These are phyloP conservation scores for Aphidius colemani DNA, from an alignment of 2,888 invertebrate species.

Conservation along the genomic window DNA sequence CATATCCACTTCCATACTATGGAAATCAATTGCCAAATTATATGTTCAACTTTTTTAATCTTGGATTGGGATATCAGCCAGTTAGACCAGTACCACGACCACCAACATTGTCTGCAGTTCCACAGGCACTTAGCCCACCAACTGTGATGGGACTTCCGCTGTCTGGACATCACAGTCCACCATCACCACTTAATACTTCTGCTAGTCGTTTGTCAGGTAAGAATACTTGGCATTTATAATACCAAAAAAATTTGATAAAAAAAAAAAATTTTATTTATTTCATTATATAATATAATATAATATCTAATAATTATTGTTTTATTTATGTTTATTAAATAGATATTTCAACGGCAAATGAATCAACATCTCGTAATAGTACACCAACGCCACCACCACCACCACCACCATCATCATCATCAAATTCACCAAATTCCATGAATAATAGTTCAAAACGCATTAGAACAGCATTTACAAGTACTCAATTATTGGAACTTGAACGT, in stretches of 20 bases:
- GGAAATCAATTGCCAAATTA: slow-evolving; percentile 60
- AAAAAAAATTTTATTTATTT: background rate
- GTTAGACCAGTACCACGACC: slow-evolving; percentile 53
- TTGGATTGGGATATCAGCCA: slow-evolving; percentile 53
- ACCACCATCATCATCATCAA: slow-evolving; percentile 64
- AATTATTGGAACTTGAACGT: slow-evolving; percentile 77
- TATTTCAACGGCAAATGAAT: slow-evolving; percentile 57
- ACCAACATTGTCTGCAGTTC: slow-evolving; percentile 41
- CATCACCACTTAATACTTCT: slow-evolving; percentile 46
- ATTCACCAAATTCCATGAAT: slow-evolving; percentile 51
- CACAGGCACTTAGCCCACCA: slow-evolving; percentile 44
- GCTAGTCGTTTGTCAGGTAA: slow-evolving; percentile 48
- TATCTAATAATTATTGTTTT: background rate
- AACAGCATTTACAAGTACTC: slow-evolving; percentile 89
- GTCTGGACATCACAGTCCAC: slow-evolving; percentile 45
- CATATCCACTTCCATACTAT: slow-evolving; percentile 55
- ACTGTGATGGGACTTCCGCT: slow-evolving; percentile 38
- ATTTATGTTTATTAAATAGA: slow-evolving; percentile 41
- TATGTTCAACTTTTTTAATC: slow-evolving; percentile 58
- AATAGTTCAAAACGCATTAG: slow-evolving; percentile 84
- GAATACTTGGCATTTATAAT: too few relatives aligned
- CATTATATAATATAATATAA: background rate
- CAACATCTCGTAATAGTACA: slow-evolving; percentile 58
- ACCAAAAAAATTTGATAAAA: slow-evolving; percentile 1
- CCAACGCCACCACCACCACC: slow-evolving; percentile 61